These are phyloP conservation scores for Taurulus bubalis DNA, from an alignment of 2,113 vertebrate species.

Conservation along the genomic window DNA sequence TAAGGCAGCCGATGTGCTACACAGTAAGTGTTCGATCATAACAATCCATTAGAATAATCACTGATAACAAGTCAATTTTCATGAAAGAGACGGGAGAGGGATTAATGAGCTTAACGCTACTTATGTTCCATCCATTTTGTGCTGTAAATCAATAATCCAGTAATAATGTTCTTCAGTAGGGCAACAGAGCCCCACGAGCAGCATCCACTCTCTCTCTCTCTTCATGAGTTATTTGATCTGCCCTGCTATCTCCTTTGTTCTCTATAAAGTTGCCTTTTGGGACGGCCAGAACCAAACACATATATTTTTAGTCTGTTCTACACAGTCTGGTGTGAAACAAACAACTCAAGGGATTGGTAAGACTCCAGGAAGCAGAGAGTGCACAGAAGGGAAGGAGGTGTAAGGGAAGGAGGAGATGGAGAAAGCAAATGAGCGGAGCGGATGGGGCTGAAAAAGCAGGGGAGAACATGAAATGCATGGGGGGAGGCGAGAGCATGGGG, in stretches of 20 bases:
- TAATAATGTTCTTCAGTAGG: constrained; percentile 77
- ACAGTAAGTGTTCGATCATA: constrained; percentile 68
- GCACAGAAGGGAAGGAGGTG: constrained; percentile 31
- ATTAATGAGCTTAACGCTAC: constrained; percentile 83
- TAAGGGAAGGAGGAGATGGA: constrained; percentile 14
- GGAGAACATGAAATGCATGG: constrained; percentile 54
- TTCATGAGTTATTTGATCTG: constrained; percentile 74
- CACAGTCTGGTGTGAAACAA: constrained; percentile 80
- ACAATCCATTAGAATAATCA: constrained; percentile 83
- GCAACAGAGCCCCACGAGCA: constrained; percentile 67
- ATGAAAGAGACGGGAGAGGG: constrained; percentile 72
- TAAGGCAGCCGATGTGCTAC: neutral
- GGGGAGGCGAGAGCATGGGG: constrained; percentile 38
- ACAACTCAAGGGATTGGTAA: constrained; percentile 75
- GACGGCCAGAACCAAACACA: constrained; percentile 78
- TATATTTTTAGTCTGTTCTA: constrained; percentile 84
- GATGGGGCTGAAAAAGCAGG: constrained; percentile 45
- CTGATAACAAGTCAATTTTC: constrained; percentile 78
- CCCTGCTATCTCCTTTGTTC: constrained; percentile 75
- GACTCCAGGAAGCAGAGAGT: constrained; percentile 67
- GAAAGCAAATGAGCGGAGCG: constrained; percentile 50
- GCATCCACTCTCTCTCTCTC: constrained; percentile 57
- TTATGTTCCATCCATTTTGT: constrained; percentile 80
- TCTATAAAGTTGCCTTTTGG: constrained; percentile 77
- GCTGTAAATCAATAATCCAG: constrained; percentile 83